A percentile compares a stretch with the other conserved stretches of the same genome.
Evolutionary conservation across 2,888 invertebrate genomes (phyloP).

Genomic region (Netelia virgata): DNA sequence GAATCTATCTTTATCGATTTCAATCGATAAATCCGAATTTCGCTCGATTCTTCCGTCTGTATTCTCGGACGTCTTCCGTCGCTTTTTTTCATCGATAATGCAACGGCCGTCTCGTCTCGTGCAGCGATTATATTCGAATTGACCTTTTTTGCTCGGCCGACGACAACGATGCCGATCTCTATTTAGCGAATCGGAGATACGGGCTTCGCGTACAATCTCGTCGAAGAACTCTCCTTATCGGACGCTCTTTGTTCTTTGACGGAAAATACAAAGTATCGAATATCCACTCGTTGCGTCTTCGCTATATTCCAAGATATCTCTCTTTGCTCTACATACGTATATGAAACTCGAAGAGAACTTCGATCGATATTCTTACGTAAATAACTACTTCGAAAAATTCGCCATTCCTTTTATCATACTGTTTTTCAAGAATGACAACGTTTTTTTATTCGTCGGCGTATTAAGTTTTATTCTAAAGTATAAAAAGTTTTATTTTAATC

Average conservation of each 20-base stretch:
- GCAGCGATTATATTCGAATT: constrained; percentile 31
- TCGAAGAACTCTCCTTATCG: constrained; percentile 12
- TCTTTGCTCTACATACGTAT: neutral
- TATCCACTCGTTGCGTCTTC: neutral
- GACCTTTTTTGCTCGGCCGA: constrained; percentile 39
- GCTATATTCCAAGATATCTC: neutral
- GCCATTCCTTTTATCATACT: neutral
- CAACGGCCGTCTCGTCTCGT: neutral
- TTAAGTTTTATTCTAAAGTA: neutral
- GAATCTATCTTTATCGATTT: constrained; percentile 1
- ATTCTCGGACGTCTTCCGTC: neutral
- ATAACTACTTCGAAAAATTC: neutral
- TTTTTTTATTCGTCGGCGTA: neutral
- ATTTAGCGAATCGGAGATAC: constrained; percentile 40
- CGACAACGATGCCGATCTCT: constrained; percentile 36
- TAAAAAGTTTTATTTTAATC: neutral
- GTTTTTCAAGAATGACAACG: neutral
- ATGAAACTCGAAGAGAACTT: neutral
- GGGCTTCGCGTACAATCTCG: neutral
- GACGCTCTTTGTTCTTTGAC: neutral
- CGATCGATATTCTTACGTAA: neutral
- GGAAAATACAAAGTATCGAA: neutral
- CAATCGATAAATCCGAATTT: constrained; percentile 4
- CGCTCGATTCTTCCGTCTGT: neutral
- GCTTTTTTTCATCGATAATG: neutral